phyloP scores from a whole-genome alignment of 1,140 invertebrate genomes.

The Orchestia grillus region DNA sequence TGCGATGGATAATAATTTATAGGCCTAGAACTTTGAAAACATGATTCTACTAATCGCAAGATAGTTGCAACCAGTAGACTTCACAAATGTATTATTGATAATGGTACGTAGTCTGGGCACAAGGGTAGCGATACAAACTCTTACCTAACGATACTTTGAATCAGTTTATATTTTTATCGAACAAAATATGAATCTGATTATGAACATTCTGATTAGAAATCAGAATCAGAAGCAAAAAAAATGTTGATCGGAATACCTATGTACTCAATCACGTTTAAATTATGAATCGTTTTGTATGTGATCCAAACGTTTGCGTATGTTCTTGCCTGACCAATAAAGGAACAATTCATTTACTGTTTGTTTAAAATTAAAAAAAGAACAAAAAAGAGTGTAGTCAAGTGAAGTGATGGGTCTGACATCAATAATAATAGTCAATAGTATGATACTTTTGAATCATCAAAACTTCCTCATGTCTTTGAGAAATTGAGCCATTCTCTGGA shows the following conservation, averaged over 20 bases:
- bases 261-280: too few species aligned
- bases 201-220: too few species aligned
- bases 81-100: background rate
- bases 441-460: background rate
- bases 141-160: too few species aligned
- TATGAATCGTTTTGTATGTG: background rate
- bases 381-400: background rate
- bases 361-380: background rate
- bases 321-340: background rate
- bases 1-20: background rate
- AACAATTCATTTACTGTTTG: background rate
- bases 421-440: background rate
- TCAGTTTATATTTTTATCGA: background rate
- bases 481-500: background rate
- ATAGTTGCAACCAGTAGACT: background rate
- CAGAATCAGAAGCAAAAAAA: too few species aligned
- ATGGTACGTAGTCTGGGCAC: background rate
- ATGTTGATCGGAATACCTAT: too few species aligned
- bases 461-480: background rate
- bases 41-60: background rate
- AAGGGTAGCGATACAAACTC: too few species aligned
- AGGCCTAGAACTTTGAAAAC: background rate
- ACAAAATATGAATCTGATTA: too few species aligned
- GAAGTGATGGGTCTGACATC: background rate
- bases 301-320: background rate